These are phyloP conservation scores for Magallana angulata DNA, from an alignment of 1,140 invertebrate species.

Conservation along the genomic window DNA sequence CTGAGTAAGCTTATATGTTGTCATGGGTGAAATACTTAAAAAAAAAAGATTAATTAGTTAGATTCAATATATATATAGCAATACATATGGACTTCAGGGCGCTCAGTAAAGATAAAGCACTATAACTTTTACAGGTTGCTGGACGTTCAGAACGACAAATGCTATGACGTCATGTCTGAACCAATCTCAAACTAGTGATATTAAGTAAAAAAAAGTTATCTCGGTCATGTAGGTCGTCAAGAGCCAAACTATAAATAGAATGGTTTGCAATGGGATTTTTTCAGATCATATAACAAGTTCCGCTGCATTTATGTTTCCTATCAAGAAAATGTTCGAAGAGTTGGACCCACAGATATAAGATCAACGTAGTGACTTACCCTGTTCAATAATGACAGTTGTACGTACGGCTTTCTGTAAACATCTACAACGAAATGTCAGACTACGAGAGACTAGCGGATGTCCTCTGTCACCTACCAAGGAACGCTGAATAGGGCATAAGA, in stretches of 20 bases:
- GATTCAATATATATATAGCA: too few species aligned
- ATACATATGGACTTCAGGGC: too few species aligned
- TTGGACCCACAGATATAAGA: constrained; percentile 15
- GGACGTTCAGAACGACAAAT: constrained; percentile 40
- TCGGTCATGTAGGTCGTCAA: background rate
- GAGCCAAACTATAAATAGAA: too few species aligned
- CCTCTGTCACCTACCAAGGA: background rate
- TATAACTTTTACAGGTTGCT: background rate
- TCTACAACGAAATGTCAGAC: constrained; percentile 41
- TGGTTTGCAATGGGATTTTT: constrained; percentile 20
- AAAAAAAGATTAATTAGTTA: too few species aligned
- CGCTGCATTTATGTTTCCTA: constrained; percentile 64
- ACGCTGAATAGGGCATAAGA: too few species aligned
- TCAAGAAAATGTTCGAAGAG: constrained; percentile 51
- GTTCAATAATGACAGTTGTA: constrained; percentile 30
- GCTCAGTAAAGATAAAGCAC: too few species aligned
- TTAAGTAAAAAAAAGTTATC: constrained; percentile 54
- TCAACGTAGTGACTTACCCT: background rate
- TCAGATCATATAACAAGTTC: constrained; percentile 70
- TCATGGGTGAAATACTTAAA: too few species aligned
- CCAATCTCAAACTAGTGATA: constrained; percentile 64
- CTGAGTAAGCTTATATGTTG: too few species aligned
- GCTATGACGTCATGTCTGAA: constrained; percentile 61
- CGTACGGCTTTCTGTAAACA: constrained; percentile 41
- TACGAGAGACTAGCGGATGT: constrained; percentile 39